Evolutionary conservation across 2,888 invertebrate species (phyloP), one percentile per base, ranked within the genome.

Genomic region (Orgyia antiqua): DNA sequence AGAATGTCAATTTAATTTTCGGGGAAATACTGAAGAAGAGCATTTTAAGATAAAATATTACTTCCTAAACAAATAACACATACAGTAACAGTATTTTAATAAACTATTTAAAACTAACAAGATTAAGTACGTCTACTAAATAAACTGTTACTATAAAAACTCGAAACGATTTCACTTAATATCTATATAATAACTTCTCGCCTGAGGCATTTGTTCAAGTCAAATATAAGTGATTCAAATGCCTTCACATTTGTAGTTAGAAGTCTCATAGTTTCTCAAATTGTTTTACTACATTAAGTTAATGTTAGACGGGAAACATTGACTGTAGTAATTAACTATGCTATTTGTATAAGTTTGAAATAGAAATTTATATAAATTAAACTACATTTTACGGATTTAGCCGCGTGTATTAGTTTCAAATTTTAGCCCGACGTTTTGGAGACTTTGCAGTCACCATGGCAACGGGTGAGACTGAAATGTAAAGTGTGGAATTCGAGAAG

Each of bases 171-270:
- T 35, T 43, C 42, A 40, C 40, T 24, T 51, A 58, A 63, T 63
- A 53, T 39, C 41, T 54, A 57, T 53, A 54, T 65, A 65, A 63
- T 61, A 53, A 52, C 48, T 13, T 20, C 26, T 33, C 37, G 31
- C 59, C 51, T 44, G 33, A 21, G 31, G 31, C 38, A 40, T 38
- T 35, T 24, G 32, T 41, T 27, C 13, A 24, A 44, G 54, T 46
- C 34, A 39, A 41, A 40, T 38, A 51, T 63, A 66, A 68, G 65
- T 55, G 61, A 66, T 64, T 68, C 58, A 63, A 67, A 69, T 58
- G 56, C 50, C 39, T 30, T 33, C 29, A 46, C 43, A 60, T 62
- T 60, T 48, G 40, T 44, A 46, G 47, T 26, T 35, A 26, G 33
- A 34, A 40, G 36, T 40, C 37, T 51, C 45, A 42, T 42, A 33